Base-by-base conservation (phyloP, 1,140 invertebrate genomes). In the Holotrichia oblita region DNA sequence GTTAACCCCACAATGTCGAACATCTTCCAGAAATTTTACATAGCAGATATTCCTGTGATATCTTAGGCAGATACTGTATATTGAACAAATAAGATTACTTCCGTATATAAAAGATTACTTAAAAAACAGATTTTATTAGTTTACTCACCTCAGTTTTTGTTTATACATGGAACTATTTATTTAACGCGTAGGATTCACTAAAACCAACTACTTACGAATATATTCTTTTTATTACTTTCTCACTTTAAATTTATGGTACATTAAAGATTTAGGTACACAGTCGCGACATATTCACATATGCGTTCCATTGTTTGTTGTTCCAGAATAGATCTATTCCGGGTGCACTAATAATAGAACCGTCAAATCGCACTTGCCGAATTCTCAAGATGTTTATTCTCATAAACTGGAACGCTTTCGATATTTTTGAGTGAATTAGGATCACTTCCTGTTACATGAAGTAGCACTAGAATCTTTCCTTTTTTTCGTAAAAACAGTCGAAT, bases 341-440 rank as follows among this genome's bases (percentile, higher is more conserved):
- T n/a, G 0, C n/a, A 17, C 48, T 55, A 55, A 55, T 55, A 55
- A 55, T 55, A 55, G 48, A 14, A 17, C 17, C 14, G 48, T 17
- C 48, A 55, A 55, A 55, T 55, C 48, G 48, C 48, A 55, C 48
- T 55, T 55, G 48, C 48, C 14, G 48, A 55, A 55, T 55, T 55
- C 48, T 55, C 48, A 55, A 55, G 48, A 55, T 55, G 48, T 55
- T 55, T 17, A 55, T 55, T 55, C 48, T 14, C 48, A 55, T n/a
- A 55, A 55, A 55, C 48, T 55, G 48, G 48, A 55, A 55, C 48
- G 14, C 14, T 55, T 55, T 55, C 48, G 14, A 55, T 55, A 55
- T 55, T 55, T 55, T 55, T 17, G 48, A 17, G 48, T 55, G n/a
- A 55, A 55, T 55, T 48, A 17, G 14, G n/a, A 55, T 17, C 48